Conservation (phyloP, 2,113 vertebrate genomes). For the Emydocephalus ijimae region DNA sequence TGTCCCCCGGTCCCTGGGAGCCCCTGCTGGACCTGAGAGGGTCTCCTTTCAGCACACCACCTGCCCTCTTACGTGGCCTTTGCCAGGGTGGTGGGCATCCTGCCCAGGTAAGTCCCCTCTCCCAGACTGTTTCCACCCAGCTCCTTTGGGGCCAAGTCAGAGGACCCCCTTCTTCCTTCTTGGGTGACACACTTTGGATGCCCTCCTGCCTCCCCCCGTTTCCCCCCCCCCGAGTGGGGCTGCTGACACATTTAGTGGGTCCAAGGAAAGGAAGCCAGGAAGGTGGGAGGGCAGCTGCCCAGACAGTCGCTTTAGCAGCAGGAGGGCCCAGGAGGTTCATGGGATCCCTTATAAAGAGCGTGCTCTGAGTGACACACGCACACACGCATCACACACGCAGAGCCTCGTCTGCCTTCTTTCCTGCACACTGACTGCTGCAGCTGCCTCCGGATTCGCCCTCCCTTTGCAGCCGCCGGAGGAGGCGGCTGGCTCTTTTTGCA, state of each 20-base stretch:
- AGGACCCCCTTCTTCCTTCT: not conserved
- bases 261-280: not conserved
- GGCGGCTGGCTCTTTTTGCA: not conserved
- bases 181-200: not conserved
- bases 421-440: not conserved
- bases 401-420: not conserved
- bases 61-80: not conserved
- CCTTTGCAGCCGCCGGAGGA: not conserved
- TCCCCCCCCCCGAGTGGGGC: not conserved
- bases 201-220: not conserved
- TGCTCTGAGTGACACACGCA: not conserved
- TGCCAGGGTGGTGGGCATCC: not conserved
- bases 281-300: not conserved
- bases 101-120: not conserved
- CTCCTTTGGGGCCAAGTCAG: not conserved
- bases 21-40: not conserved
- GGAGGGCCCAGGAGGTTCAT: conserved; percentile 42
- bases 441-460: not conserved
- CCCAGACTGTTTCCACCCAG: not conserved
- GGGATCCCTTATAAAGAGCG: conserved; percentile 60
- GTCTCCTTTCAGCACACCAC: not conserved
- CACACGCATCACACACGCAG: not conserved
- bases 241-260: not conserved
- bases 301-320: conserved; percentile 29
- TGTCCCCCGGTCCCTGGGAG: not conserved